Evolutionary conservation across 2,888 invertebrate genomes (phyloP).

Genomic region (Acanthoscelides obtectus): DNA sequence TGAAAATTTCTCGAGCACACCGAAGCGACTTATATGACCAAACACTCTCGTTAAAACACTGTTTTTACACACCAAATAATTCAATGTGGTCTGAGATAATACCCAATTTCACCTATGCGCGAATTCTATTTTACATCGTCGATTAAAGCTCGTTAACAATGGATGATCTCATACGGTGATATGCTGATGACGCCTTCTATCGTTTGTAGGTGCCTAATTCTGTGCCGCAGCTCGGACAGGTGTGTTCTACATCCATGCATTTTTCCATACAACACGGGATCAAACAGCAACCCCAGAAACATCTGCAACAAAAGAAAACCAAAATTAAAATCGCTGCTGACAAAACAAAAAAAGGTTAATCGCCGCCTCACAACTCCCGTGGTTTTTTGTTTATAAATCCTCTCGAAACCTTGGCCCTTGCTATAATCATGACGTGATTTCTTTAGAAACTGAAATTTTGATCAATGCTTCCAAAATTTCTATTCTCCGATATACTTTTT

Average conservation of each 20-base stretch:
- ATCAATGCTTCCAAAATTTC: too few species aligned
- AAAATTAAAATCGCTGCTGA: too few species aligned
- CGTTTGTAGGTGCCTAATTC: slow-evolving; percentile 67
- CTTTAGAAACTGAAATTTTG: too few species aligned
- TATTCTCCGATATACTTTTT: too few species aligned
- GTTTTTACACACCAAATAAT: background rate
- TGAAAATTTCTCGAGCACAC: background rate
- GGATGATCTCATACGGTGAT: too few species aligned
- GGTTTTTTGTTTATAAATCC: background rate
- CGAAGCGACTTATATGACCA: background rate
- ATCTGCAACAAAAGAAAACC: slow-evolving; percentile 54
- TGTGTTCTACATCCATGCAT: slow-evolving; percentile 87
- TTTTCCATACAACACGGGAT: slow-evolving; percentile 90
- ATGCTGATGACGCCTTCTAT: slow-evolving; percentile 15
- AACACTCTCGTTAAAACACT: background rate
- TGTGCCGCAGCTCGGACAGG: slow-evolving; percentile 80
- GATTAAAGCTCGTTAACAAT: background rate
- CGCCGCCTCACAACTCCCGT: background rate
- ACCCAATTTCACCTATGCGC: background rate
- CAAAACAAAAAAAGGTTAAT: background rate
- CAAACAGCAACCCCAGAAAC: slow-evolving; percentile 81
- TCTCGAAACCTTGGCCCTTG: too few species aligned
- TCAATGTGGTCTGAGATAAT: background rate
- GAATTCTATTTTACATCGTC: background rate
- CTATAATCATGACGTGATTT: too few species aligned